Evolutionary conservation across 2,113 vertebrate genomes (phyloP).

Genomic region (Rafetus swinhoei): DNA sequence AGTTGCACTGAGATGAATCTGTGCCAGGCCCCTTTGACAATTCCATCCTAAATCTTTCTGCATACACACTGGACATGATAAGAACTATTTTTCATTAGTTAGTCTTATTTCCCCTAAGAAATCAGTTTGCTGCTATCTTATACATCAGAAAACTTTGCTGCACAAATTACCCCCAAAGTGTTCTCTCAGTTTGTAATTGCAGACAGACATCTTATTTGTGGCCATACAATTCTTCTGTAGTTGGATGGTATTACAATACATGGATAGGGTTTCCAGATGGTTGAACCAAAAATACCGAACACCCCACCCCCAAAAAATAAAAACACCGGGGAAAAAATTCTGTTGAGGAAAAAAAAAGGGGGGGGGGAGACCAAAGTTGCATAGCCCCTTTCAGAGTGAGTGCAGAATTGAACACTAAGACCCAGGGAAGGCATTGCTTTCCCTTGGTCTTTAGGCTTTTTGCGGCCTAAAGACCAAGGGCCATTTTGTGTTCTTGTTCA

Average conservation of each 20-base stretch:
- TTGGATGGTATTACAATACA: accelerated
- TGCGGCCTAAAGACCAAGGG: no score
- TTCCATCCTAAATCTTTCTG: accelerated
- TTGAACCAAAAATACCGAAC: no score
- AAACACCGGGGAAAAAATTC: no score
- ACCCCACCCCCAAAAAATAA: no score
- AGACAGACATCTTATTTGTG: accelerated
- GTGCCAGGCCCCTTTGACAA: neutral
- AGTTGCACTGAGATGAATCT: neutral
- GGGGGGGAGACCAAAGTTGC: no score
- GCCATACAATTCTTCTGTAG: neutral
- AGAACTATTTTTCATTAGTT: neutral
- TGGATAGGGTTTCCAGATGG: no score
- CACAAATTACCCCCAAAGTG: accelerated
- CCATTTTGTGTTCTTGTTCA: no score
- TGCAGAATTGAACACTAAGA: no score
- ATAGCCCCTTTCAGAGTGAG: no score
- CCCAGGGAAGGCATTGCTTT: no score
- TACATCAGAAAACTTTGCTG: neutral
- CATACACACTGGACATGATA: accelerated
- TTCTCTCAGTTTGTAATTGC: accelerated
- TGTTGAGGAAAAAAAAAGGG: no score
- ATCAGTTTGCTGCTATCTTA: neutral
- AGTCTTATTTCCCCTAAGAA: accelerated
- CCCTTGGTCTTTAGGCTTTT: no score